Conservation (phyloP, 2,113 vertebrate species). For the Podarcis raffonei region DNA sequence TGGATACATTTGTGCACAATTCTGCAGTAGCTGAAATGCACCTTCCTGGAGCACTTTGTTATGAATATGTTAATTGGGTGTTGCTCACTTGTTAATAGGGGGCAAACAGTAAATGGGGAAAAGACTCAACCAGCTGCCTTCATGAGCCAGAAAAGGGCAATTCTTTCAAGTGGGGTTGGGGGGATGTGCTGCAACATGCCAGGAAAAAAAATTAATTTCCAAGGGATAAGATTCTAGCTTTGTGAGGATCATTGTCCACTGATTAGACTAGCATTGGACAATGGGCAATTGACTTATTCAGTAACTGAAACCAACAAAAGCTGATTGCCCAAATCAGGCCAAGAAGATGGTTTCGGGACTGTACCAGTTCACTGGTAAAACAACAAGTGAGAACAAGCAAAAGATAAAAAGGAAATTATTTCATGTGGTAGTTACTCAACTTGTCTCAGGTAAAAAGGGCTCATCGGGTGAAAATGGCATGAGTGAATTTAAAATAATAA, state of each 20-base stretch:
- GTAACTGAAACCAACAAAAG: too few relatives aligned
- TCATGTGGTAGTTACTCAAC: neutral
- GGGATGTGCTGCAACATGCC: neutral
- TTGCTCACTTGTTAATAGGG: too few relatives aligned
- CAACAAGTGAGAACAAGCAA: neutral
- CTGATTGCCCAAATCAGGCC: neutral
- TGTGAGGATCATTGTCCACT: neutral
- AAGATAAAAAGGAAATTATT: neutral
- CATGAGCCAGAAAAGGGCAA: neutral
- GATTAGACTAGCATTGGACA: neutral
- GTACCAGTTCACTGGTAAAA: neutral
- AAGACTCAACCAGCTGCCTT: neutral
- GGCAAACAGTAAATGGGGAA: too few relatives aligned
- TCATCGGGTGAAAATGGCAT: neutral
- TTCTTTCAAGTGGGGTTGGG: neutral
- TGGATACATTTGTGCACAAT: neutral
- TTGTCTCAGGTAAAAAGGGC: neutral
- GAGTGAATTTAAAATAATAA: neutral
- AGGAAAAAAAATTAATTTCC: neutral
- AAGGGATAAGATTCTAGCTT: neutral
- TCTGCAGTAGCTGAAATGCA: neutral
- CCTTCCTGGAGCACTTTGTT: neutral
- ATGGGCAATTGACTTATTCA: neutral
- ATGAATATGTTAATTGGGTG: too few relatives aligned
- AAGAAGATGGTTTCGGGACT: neutral